Base-by-base conservation (phyloP, 35 echinoderm and acorn worm genomes). In the Strongylocentrotus purpuratus region DNA sequence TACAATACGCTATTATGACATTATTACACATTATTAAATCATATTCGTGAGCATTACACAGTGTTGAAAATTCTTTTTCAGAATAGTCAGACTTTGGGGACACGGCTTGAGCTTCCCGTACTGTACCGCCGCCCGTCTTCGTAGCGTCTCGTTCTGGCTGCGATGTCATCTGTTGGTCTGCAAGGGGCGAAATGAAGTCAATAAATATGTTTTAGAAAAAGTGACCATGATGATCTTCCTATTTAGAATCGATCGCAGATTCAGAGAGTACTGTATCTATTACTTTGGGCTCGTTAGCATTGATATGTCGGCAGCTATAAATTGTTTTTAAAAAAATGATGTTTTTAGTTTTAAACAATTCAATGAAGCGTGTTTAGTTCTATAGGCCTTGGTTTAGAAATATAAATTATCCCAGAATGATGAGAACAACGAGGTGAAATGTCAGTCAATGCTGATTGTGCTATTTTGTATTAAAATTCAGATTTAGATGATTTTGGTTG, bases 61-160 rank as follows among this genome's bases (percentile, higher is more conserved):
- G 11, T 55, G 50, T 55, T 15, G 50, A 10, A 86, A 5, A 86
- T 86, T 86, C 6, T 86, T 18, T 45, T 45, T 89, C 6, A 45
- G 12, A 11, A 18, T 15, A 33, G 3, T 93, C 48, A 93, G 31
- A 47, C 33, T 93, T 93, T 93, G 3, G 48, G 46, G 20, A 93
- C 46, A 46, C 47, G 91, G 91, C 48, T 93, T 47, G 91, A 93
- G 48, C 91, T 93, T 5, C 91, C 91, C 10, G 91, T 93, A 58
- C 91, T 93, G 91, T 93, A 93, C 13, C 91, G 91, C 31, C 91
- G 17, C 11, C 46, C 46, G n/a, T 93, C 91, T 28, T 93, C 91
- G n/a, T 58, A 93, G 9, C 48, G 45, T 31, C 91, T 47, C 25
- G 7, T 47, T 25, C 91, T 47, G n/a, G 46, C 31, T 28, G 91